These are phyloP conservation scores for Regulus satrapa DNA, from an alignment of 2,113 vertebrate species.

Conservation along the genomic window DNA sequence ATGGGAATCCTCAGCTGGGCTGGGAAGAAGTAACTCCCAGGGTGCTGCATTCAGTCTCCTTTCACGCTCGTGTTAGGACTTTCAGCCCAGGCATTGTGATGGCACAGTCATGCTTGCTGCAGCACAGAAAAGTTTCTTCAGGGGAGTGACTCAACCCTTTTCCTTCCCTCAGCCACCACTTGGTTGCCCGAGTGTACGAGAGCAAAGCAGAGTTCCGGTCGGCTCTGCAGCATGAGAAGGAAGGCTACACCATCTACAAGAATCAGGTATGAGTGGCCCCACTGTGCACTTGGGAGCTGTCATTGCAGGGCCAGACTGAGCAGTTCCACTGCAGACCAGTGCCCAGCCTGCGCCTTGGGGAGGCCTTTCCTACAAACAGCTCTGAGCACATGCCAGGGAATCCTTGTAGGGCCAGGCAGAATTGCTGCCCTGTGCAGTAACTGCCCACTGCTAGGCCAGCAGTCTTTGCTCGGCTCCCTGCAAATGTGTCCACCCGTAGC, in stretches of 20 bases:
- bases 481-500: fast-evolving
- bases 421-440: neutral
- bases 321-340: neutral
- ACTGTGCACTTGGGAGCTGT: fast-evolving
- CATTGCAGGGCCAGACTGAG: neutral
- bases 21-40: neutral
- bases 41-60: neutral
- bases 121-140: neutral
- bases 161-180: slow-evolving; percentile 83
- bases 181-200: slow-evolving; percentile 94
- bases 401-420: neutral
- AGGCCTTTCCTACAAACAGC: neutral
- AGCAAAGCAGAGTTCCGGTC: slow-evolving; percentile 98
- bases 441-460: neutral
- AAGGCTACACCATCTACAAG: slow-evolving; percentile 98
- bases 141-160: neutral
- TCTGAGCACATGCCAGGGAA: neutral
- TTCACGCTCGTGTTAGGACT: neutral
- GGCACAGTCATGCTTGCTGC: fast-evolving
- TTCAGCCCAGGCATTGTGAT: fast-evolving
- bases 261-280: slow-evolving; percentile 76
- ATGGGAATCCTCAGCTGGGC: neutral
- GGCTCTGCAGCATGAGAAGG: slow-evolving; percentile 96
- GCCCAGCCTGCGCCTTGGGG: fast-evolving
- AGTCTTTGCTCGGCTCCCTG: neutral